Base-by-base conservation (phyloP, 2,113 vertebrate species). In the Carassius auratus region DNA sequence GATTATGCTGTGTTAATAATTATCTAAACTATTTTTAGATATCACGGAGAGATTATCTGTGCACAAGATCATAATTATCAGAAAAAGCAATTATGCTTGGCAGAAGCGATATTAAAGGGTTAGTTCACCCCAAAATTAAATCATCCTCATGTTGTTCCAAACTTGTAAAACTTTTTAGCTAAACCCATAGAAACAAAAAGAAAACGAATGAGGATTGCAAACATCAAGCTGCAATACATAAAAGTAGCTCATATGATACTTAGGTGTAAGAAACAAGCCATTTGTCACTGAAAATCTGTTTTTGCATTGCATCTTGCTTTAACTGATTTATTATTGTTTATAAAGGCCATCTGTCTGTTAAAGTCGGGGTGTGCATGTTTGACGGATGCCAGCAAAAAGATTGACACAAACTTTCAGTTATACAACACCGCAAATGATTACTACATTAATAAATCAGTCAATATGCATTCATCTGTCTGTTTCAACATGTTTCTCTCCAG, bases 361-460 rank as follows among this genome's bases (percentile, higher is more conserved):
- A 62, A n/a, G 0, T 62, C 61, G 9, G 4, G 15, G 14, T 52
- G 50, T 52, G 4, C 17, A 38, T 42, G 19, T 19, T 71, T 38
- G 1, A 26, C 23, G 30, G 30, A 30, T 30, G 10, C 61, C 19
- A 71, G 69, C 5, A 9, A 73, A 73, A 38, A 45, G 19, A 36
- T 69, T 30, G 17, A 3, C 5, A 8, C n/a, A 17, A 68, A 33
- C 30, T 14, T 68, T 59, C 19, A 59, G 8, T 36, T 68, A 19
- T 19, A 36, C 66, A 1, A 38, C 57, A 76, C 30, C 26, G 17
- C 76, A 74, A 68, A 84, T 84, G 45, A 84, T 75, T 61, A 75
- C 26, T 8, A 89, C 92, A 93, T 93, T 94, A 94, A 91, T 92
- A 93, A 93, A 90, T 88, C 90, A 90, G 92, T 90, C 90, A 91